Base-by-base conservation (phyloP, 2,797 vertebrate genomes). In the Pteronotus mesoamericanus region DNA sequence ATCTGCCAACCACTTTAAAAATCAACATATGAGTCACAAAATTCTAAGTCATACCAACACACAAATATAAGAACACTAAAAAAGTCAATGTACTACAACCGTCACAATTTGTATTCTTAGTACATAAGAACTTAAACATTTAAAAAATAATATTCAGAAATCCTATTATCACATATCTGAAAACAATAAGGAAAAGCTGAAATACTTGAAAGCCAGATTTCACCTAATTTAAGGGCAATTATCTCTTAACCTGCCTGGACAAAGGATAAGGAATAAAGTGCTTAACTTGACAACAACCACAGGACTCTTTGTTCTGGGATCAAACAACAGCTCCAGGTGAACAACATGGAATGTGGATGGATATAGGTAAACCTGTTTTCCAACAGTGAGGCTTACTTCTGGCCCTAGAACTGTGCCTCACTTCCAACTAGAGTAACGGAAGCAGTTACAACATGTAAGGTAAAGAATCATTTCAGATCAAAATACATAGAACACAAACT, bases 171-270 rank as follows among this genome's bases (percentile, higher is more conserved):
- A 87, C 48, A n/a, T 55, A 92, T 61, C 75, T 80, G 57, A 78
- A 95, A 89, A 92, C 82, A 92, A 72, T 34, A 94, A 24, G 77
- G 83, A 90, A 96, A 89, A 86, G 53, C 46, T 78, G 66, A 95
- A 91, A 48, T 82, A 86, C 21, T 29, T 85, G 61, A 71, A 72
- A 91, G 68, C n/a, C 24, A 94, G n/a, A 92, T 69, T 92, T 87
- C 26, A 79, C 21, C 55, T 64, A 93, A 92, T 57, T 79, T 88
- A 86, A 94, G 24, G 32, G 48, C 44, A 94, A 97, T 86, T 91
- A 59, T 93, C 39, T 95, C 61, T 83, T 75, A 91, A 94, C 21
- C 14, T 85, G 74, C 21, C 42, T 44, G 32, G 59, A 84, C 46
- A 94, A 95, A 95, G 66, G 42, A 87, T 68, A 32, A 16, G 34